Evolutionary conservation across 2,113 vertebrate species (phyloP), one percentile per base, ranked within the genome.

Genomic region (Maccullochella peelii): DNA sequence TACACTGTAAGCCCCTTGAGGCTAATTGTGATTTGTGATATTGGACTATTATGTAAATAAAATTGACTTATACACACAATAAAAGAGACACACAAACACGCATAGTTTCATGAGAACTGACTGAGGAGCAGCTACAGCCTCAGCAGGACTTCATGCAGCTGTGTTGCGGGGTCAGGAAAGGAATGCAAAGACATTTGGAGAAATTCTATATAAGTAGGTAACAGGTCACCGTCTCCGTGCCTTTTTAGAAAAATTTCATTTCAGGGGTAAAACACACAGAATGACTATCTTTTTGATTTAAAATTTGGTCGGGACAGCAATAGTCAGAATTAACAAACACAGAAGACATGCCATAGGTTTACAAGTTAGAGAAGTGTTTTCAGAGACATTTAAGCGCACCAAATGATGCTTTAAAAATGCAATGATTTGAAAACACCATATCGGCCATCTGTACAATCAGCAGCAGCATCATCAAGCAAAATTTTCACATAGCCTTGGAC

Each of bases 91-190:
- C 54, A 33, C 63, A 76, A 30, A 81, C 33, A 61, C 55, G 40
- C 61, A 49, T 2, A 49, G 49, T 78, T 71, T 86, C 49, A 81
- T 77, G 47, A 52, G 55, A 79, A 78, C 20, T 55, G 65, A 66
- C 10, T 20, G 61, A 80, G 16, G 36, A 69, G 73, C 71, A 73
- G 77, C 63, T 84, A 84, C 49, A 81, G 14, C 42, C 86, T 81
- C 89, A 88, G 86, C 62, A 10, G 90, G 89, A 59, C 78, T 70
- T 20, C 23, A 66, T 86, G 86, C 88, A 88, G 91, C 91, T 89
- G 90, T 76, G 78, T 75, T 85, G 33, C n/a, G 57, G 42, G 76
- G 82, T 87, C 86, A 80, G 74, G 75, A 90, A 83, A 85, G 83
- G 88, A 92, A 87, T 88, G 86, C 77, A 73, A 76, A 80, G 62